Base-by-base conservation (phyloP, 2,888 invertebrate genomes). In the Hemistola chrysoprasaria region DNA sequence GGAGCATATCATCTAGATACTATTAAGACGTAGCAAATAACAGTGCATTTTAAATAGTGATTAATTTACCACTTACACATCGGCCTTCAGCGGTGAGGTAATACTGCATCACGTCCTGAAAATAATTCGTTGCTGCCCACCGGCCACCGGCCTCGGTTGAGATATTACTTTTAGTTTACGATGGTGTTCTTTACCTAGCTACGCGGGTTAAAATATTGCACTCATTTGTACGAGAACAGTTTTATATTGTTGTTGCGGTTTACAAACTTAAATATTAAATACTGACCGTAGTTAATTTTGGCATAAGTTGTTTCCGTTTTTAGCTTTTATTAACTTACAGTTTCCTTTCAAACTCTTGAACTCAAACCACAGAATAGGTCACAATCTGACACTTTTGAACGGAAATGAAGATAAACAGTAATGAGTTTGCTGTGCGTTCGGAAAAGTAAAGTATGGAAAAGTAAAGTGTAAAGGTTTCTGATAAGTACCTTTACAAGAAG, bases 21-120 rank as follows among this genome's bases (percentile, higher is more conserved):
- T 22, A n/a, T n/a, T n/a, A n/a, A n/a, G n/a, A n/a, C 2, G 1
- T 11, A 23, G 22, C 7, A 25, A 24, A 26, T 21, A 35, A 16
- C 41, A 39, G 43, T 47, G 36, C 51, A 54, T 59, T 62, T 63
- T 65, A 56, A 62, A 67, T 60, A 62, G 66, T 72, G 71, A 73
- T 66, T 75, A 69, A 74, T 61, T 50, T 39, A 53, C 40, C 56
- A 50, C 59, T 53, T 60, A 55, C 51, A 48, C 45, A 20, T 16
- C 60, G 71, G 62, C 79, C 76, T 77, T 75, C 73, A 58, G 44
- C 55, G 53, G 52, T 55, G 47, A 60, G 59, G 44, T 54, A 46
- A 58, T 62, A 61, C 59, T 65, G 69, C 76, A 78, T 81, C 83
- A 78, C 66, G 56, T 56, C 68, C 77, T 77, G 73, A 75, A 80